phyloP scores from a whole-genome alignment of 1,140 invertebrate species.

The Caenorhabditis brenneri region DNA sequence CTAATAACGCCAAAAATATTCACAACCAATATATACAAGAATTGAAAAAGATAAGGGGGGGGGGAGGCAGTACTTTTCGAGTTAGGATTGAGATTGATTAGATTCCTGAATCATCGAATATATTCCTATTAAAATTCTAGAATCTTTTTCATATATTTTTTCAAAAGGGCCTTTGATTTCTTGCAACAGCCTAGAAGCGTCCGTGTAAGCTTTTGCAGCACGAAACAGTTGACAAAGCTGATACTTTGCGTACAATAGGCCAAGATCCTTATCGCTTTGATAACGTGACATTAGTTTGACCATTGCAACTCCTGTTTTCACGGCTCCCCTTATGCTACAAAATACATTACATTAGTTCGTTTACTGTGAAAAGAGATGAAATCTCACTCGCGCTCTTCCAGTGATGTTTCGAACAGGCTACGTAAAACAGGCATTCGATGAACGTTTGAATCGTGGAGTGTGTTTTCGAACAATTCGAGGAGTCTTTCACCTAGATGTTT shows the following conservation, averaged over 20 bases:
- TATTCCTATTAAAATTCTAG: neutral
- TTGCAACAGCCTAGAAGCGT: neutral
- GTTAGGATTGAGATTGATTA: no score
- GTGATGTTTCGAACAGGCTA: neutral
- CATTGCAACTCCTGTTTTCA: neutral
- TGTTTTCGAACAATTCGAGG: constrained; percentile 23
- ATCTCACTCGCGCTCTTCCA: neutral
- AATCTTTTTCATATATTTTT: neutral
- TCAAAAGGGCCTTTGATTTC: neutral
- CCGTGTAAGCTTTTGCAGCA: neutral
- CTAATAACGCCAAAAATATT: neutral
- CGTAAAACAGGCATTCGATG: constrained; percentile 31
- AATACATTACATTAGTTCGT: neutral
- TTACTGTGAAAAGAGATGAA: neutral
- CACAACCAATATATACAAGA: constrained; percentile 1
- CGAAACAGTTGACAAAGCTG: neutral
- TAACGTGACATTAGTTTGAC: neutral
- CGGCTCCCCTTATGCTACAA: neutral
- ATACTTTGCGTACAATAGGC: neutral
- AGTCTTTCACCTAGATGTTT: constrained; percentile 33
- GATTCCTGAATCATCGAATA: neutral
- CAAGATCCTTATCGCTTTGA: neutral
- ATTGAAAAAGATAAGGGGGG: no score
- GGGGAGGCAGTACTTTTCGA: no score
- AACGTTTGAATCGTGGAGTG: constrained; percentile 31